These are phyloP conservation scores for Apamea anceps DNA, from an alignment of 2,888 invertebrate genomes.

Conservation along the genomic window DNA sequence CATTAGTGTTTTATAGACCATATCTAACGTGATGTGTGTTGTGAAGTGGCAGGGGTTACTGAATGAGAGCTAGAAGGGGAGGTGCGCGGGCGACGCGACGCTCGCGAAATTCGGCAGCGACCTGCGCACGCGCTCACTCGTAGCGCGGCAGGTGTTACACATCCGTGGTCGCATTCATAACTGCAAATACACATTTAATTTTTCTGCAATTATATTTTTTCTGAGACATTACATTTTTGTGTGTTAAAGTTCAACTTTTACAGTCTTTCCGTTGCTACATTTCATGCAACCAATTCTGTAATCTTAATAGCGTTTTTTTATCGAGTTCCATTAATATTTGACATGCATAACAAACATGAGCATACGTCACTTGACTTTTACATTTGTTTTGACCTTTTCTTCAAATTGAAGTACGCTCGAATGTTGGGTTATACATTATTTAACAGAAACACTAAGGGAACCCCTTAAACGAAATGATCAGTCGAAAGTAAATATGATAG, in stretches of 20 bases:
- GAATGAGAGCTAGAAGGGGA: slow-evolving; percentile 69
- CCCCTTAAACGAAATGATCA: slow-evolving; percentile 28
- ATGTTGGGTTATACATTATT: slow-evolving; percentile 19
- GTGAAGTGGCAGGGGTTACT: slow-evolving; percentile 61
- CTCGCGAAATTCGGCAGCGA: slow-evolving; percentile 78
- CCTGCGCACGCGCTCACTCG: slow-evolving; percentile 70
- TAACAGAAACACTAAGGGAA: slow-evolving; percentile 6
- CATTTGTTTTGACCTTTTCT: slow-evolving; percentile 31
- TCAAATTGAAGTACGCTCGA: not conserved
- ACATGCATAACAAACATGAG: slow-evolving; percentile 20
- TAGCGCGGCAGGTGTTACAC: slow-evolving; percentile 66
- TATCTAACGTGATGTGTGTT: slow-evolving; percentile 46
- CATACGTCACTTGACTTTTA: slow-evolving; percentile 26
- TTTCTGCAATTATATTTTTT: not conserved
- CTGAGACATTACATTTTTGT: not conserved
- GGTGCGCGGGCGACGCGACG: slow-evolving; percentile 52
- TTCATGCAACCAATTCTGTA: slow-evolving; percentile 1
- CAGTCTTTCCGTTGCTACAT: not conserved
- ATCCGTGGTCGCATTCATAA: slow-evolving; percentile 66
- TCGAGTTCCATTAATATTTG: slow-evolving; percentile 18
- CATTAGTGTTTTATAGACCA: slow-evolving; percentile 56
- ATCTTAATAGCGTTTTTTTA: slow-evolving; percentile 7
- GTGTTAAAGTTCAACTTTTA: not conserved
- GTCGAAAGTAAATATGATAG: slow-evolving; percentile 19
- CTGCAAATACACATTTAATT: slow-evolving; percentile 18